Conservation (phyloP, 2,113 vertebrate genomes). For the Felis catus region F.catus_Fca126_mat1.0 CM031412.1:231001001-231001500, state of each 20-base stretch:
- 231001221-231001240: background rate
- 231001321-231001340: too few relatives aligned
- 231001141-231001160: background rate
- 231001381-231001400: too few relatives aligned
- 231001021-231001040: too few relatives aligned
- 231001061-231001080: background rate
- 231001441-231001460: background rate
- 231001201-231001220: background rate
- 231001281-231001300: too few relatives aligned
- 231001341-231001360: too few relatives aligned
- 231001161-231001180: background rate
- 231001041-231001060: background rate
- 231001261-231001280: too few relatives aligned
- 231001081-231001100: background rate
- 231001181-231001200: background rate
- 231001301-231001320: too few relatives aligned
- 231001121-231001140: background rate
- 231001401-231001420: too few relatives aligned
- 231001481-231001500: background rate
- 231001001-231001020: too few relatives aligned
- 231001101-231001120: background rate
- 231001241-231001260: too few relatives aligned
- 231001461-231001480: background rate
- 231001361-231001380: too few relatives aligned
- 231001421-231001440: too few relatives aligned